These are phyloP conservation scores for Pterophyllum scalare DNA, from an alignment of 2,113 vertebrate species.

Conservation along the genomic window DNA sequence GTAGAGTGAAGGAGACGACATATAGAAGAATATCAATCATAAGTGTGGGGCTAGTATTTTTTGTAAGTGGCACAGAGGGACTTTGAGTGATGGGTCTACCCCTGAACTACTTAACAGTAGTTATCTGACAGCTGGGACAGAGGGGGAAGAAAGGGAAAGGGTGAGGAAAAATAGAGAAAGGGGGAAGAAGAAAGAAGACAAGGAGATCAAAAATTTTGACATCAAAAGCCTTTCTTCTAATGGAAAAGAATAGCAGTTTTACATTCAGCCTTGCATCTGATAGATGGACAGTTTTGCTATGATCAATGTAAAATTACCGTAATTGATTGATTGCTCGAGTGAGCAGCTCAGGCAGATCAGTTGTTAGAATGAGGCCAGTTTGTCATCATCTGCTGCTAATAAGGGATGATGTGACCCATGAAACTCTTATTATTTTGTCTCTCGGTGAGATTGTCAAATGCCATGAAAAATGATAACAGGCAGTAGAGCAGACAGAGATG, in stretches of 20 bases:
- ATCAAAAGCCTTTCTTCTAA: background rate
- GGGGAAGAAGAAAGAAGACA: background rate
- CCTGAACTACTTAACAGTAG: constrained; percentile 41
- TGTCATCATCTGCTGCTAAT: constrained; percentile 60
- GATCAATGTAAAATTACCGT: constrained; percentile 47
- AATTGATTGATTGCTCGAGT: constrained; percentile 54
- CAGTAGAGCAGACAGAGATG: background rate
- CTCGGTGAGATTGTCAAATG: constrained; percentile 40
- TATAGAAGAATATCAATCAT: constrained; percentile 52
- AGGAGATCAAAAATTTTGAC: constrained; percentile 1
- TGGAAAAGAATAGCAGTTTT: constrained; percentile 4
- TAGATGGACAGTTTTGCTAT: constrained; percentile 6
- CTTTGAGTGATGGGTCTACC: constrained; percentile 39
- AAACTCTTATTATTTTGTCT: constrained; percentile 46
- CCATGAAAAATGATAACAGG: constrained; percentile 24
- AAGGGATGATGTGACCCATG: constrained; percentile 46
- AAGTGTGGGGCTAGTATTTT: constrained; percentile 15
- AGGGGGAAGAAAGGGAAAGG: background rate
- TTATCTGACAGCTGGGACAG: constrained; percentile 16
- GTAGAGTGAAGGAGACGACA: background rate
- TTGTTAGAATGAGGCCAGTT: constrained; percentile 51
- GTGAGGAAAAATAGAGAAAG: background rate
- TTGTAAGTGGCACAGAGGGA: constrained; percentile 13
- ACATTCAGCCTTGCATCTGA: background rate
- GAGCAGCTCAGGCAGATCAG: constrained; percentile 3